Evolutionary conservation across 2,797 vertebrate genomes (phyloP).

Genomic region (Pangasius djambal): DNA sequence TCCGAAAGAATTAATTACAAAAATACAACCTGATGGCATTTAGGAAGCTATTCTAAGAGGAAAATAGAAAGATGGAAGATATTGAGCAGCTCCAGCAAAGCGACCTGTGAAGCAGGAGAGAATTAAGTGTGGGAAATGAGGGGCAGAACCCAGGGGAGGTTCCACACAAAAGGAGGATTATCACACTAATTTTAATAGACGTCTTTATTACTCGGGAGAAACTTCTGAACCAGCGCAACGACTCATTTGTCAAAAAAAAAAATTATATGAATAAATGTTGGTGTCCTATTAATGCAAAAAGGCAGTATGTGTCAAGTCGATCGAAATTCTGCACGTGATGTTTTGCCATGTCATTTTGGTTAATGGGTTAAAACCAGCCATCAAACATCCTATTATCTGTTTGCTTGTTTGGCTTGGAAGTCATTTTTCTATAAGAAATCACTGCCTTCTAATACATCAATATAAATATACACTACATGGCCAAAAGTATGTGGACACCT

Average conservation of each 20-base stretch:
- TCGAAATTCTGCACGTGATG: not conserved
- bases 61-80: not conserved
- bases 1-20: not conserved
- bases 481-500: not conserved
- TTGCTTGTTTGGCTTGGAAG: not conserved
- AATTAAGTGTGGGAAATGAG: conserved; percentile 11
- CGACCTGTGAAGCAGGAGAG: not conserved
- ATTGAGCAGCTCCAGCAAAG: not conserved
- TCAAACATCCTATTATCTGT: not conserved
- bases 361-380: not conserved
- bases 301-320: not conserved
- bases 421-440: not conserved
- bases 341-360: not conserved
- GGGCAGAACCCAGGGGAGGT: conserved; percentile 12
- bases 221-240: not conserved
- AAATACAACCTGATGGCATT: conserved; percentile 8
- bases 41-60: not conserved
- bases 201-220: conserved; percentile 6
- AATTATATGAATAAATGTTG: not conserved
- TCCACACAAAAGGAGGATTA: conserved; percentile 30
- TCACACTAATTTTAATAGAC: conserved; percentile 22
- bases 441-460: no score
- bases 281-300: not conserved
- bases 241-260: not conserved
- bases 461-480: not conserved